These are phyloP conservation scores for Diorhabda carinulata DNA, from an alignment of 1,140 invertebrate genomes.

Conservation along the genomic window DNA sequence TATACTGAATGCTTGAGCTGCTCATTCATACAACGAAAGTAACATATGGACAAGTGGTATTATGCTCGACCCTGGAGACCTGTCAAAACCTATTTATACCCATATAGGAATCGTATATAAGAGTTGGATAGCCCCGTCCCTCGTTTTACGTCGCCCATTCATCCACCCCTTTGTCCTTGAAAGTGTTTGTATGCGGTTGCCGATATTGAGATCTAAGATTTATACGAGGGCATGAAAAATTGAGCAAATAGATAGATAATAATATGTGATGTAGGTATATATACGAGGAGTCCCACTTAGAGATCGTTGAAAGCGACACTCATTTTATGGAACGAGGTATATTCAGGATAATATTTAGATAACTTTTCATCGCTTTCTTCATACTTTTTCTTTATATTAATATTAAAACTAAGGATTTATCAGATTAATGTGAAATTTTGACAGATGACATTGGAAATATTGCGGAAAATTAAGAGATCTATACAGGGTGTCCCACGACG, in stretches of 20 bases:
- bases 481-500: too few relatives aligned
- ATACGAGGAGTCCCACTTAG: too few relatives aligned
- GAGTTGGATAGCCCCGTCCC: conserved; percentile 1
- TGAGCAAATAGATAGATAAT: neutral
- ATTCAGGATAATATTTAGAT: too few relatives aligned
- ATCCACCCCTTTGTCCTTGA: neutral
- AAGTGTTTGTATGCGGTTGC: neutral
- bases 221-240: neutral
- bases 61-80: conserved; percentile 41
- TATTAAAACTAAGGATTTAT: too few relatives aligned
- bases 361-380: too few relatives aligned
- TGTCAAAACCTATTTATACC: conserved; percentile 40
- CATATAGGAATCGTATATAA: conserved; percentile 36
- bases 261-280: too few relatives aligned
- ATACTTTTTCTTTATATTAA: too few relatives aligned
- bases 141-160: neutral
- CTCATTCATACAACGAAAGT: conserved; percentile 11
- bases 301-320: too few relatives aligned
- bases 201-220: neutral
- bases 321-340: too few relatives aligned
- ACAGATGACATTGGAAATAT: too few relatives aligned
- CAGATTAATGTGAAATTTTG: too few relatives aligned
- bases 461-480: too few relatives aligned
- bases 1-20: neutral
- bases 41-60: conserved; percentile 45